phyloP scores from a whole-genome alignment of 2,113 vertebrate genomes.

The Chionodraco myersi region DNA sequence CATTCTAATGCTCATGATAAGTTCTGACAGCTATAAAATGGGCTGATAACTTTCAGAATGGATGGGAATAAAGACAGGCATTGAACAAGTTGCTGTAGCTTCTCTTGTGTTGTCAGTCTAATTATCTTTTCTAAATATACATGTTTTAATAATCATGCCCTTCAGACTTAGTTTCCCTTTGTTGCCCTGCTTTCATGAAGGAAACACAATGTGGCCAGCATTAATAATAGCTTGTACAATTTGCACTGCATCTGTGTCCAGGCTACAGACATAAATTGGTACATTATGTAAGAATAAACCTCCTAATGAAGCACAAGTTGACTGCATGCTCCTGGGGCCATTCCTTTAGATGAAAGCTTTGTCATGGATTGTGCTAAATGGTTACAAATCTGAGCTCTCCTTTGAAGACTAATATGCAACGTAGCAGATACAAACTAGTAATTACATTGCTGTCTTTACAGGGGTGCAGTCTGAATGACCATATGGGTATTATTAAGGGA shows the following conservation, averaged over 20 bases:
- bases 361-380: constrained; percentile 59
- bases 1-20: no score
- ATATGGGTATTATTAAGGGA: constrained; percentile 23
- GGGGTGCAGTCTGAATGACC: constrained; percentile 18
- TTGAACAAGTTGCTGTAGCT: neutral
- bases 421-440: constrained; percentile 46
- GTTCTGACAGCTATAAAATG: no score
- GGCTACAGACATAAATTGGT: constrained; percentile 61
- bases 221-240: constrained; percentile 45
- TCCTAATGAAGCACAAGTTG: constrained; percentile 66
- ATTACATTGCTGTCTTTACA: constrained; percentile 42
- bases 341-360: constrained; percentile 55
- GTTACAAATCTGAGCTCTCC: constrained; percentile 48
- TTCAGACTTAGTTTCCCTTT: neutral
- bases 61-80: neutral
- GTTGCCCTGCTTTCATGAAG: constrained; percentile 10
- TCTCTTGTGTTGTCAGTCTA: constrained; percentile 3
- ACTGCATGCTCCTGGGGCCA: constrained; percentile 35
- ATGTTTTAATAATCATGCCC: neutral
- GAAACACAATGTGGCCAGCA: constrained; percentile 32
- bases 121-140: neutral
- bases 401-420: constrained; percentile 52
- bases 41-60: no score
- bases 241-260: constrained; percentile 37
- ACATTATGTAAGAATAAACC: constrained; percentile 60